A percentile compares a stretch with the other conserved stretches of the same genome.
Conservation (phyloP, 2,113 vertebrate genomes). For the Hippocampus comes region DNA sequence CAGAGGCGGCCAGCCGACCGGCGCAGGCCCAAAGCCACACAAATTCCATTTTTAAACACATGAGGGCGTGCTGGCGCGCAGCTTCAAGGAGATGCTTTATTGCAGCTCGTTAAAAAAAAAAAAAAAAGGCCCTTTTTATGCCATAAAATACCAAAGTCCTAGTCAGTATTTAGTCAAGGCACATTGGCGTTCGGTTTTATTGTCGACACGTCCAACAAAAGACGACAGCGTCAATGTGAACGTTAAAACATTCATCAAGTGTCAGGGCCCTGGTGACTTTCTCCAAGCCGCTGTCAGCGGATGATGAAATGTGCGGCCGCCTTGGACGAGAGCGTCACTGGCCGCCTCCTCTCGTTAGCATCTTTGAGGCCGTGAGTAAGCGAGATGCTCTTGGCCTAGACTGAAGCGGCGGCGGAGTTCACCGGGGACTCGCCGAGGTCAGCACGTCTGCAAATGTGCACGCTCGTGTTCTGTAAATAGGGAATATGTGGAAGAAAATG, state of each 20-base stretch:
- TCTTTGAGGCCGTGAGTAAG: not conserved
- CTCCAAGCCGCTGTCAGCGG: slow-evolving; percentile 42
- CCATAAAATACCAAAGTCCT: not conserved
- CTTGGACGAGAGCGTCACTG: slow-evolving; percentile 29
- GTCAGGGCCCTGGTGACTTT: slow-evolving; percentile 5
- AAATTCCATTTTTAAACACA: slow-evolving; percentile 32
- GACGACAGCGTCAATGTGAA: not conserved
- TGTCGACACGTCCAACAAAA: not conserved
- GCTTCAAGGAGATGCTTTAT: not conserved
- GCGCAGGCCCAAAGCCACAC: slow-evolving; percentile 34
- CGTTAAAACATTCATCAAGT: slow-evolving; percentile 1
- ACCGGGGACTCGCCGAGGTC: not conserved
- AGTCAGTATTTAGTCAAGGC: not conserved
- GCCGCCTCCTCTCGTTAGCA: slow-evolving; percentile 23
- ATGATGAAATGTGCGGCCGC: slow-evolving; percentile 35
- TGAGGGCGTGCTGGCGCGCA: slow-evolving; percentile 23
- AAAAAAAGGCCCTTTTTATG: not conserved
- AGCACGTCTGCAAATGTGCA: not conserved
- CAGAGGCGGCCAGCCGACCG: slow-evolving; percentile 13
- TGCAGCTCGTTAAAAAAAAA: not conserved
- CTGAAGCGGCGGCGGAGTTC: not conserved
- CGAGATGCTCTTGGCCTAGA: not conserved
- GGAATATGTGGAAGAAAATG: too few relatives aligned
- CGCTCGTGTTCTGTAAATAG: too few relatives aligned
- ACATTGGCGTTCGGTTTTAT: not conserved